Evolutionary conservation across 1,140 invertebrate genomes (phyloP).

Genomic region (Lasioglossum baleicum): DNA sequence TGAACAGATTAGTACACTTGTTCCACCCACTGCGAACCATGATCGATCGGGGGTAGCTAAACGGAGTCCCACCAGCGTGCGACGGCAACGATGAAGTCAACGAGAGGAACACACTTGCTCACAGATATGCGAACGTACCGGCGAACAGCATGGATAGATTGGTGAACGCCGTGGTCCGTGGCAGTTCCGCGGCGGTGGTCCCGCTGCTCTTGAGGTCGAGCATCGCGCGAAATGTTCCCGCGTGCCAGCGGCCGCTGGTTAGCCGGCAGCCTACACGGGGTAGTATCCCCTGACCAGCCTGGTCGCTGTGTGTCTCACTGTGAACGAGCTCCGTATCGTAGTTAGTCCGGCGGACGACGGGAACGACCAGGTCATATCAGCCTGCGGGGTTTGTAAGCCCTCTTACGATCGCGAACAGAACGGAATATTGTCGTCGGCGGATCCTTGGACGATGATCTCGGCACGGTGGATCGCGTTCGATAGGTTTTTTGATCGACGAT

Average conservation of each 20-base stretch:
- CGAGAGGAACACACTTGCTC: not conserved
- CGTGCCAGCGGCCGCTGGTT: conserved; percentile 29
- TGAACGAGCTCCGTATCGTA: conserved; percentile 29
- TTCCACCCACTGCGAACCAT: not conserved
- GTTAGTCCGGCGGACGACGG: conserved; percentile 18
- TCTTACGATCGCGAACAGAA: not conserved
- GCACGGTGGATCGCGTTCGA: conserved; percentile 25
- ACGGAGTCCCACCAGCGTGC: too few relatives aligned
- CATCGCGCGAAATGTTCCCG: conserved; percentile 74
- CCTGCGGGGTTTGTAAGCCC: not conserved
- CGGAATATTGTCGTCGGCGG: not conserved
- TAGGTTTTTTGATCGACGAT: conserved; percentile 9
- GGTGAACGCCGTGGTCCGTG: conserved; percentile 81
- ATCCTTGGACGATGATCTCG: conserved; percentile 13
- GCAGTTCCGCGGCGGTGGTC: conserved; percentile 82
- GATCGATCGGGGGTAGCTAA: too few relatives aligned
- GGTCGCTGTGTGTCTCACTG: conserved; percentile 30
- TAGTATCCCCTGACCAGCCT: not conserved
- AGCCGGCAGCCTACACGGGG: conserved; percentile 23
- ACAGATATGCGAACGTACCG: conserved; percentile 76
- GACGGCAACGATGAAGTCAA: too few relatives aligned
- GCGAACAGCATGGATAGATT: conserved; percentile 85
- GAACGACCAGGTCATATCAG: conserved; percentile 53
- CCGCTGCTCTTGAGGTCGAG: conserved; percentile 84
- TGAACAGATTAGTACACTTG: too few relatives aligned